These are phyloP conservation scores for Anolis sagrei DNA, from an alignment of 2,113 vertebrate genomes.

Conservation along the genomic window DNA sequence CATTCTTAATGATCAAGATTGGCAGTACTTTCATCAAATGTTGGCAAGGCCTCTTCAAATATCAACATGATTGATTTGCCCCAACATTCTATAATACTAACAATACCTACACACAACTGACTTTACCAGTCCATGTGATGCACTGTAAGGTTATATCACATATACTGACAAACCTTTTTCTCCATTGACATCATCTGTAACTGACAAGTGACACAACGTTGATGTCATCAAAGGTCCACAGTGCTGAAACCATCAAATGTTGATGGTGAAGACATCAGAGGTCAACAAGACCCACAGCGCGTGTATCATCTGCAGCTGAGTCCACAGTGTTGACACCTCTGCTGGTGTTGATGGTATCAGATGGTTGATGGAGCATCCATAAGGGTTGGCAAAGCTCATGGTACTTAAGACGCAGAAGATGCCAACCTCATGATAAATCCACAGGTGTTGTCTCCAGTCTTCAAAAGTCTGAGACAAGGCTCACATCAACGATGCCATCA, in stretches of 20 bases:
- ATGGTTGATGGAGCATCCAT: conserved; percentile 16
- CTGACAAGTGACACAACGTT: conserved; percentile 7
- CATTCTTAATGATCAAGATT: conserved; percentile 19
- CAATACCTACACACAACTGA: neutral
- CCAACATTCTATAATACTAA: conserved; percentile 2
- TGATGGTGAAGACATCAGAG: conserved; percentile 24
- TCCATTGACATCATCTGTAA: neutral
- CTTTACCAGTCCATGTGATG: neutral
- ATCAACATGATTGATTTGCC: neutral
- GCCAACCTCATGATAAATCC: conserved; percentile 24
- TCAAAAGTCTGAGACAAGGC: conserved; percentile 12
- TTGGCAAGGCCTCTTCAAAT: conserved; percentile 23
- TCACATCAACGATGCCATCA: conserved; percentile 11
- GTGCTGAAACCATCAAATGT: conserved; percentile 32
- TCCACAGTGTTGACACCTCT: conserved; percentile 43
- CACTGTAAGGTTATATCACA: conserved; percentile 1
- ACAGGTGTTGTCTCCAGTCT: conserved; percentile 19
- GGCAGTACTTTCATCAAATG: conserved; percentile 9
- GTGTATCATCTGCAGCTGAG: conserved; percentile 21
- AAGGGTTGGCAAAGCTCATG: conserved; percentile 13
- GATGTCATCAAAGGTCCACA: conserved; percentile 28
- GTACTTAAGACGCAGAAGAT: conserved; percentile 9
- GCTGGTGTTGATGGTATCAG: conserved; percentile 4
- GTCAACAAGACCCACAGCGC: conserved; percentile 29
- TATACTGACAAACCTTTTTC: neutral